phyloP scores from a whole-genome alignment of 2,888 invertebrate genomes.

The Lordiphosa andalusiaca region DNA sequence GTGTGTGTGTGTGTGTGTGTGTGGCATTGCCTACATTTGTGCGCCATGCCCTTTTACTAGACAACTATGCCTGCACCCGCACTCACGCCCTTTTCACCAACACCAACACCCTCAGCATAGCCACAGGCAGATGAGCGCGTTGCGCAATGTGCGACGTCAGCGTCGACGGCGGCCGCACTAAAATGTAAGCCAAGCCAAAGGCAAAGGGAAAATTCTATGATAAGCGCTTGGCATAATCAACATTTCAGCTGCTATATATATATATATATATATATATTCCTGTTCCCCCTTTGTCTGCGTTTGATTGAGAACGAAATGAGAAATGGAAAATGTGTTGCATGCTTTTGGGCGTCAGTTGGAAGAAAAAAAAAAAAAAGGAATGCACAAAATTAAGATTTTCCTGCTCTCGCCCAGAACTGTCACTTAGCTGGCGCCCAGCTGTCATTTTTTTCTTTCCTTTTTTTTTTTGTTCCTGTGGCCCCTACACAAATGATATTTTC shows the following conservation, averaged over 20 bases:
- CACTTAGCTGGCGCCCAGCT: conserved; percentile 65
- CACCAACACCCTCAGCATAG: conserved; percentile 15
- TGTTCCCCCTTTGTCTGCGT: background rate
- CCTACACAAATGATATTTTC: conserved; percentile 30
- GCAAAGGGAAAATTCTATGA: conserved; percentile 8
- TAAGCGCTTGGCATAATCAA: conserved; percentile 24
- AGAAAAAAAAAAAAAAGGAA: too few species aligned
- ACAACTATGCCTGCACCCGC: conserved; percentile 13
- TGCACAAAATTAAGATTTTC: background rate
- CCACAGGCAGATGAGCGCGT: conserved; percentile 47
- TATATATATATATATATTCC: too few species aligned
- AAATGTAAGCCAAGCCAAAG: conserved; percentile 60
- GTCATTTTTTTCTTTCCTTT: conserved; percentile 42
- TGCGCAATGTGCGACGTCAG: conserved; percentile 63
- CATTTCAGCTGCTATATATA: conserved; percentile 5
- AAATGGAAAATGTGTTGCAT: conserved; percentile 13
- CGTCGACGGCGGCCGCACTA: conserved; percentile 40
- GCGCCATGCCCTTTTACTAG: conserved; percentile 49
- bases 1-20: conserved; percentile 15
- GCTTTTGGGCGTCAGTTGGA: conserved; percentile 30
- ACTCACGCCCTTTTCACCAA: conserved; percentile 5
- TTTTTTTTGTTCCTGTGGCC: background rate
- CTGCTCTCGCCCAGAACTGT: conserved; percentile 15
- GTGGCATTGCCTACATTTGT: conserved; percentile 63
- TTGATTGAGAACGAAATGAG: background rate